These are phyloP conservation scores for Spisula subtruncata DNA, from an alignment of 2,888 invertebrate species.

Conservation along the genomic window DNA sequence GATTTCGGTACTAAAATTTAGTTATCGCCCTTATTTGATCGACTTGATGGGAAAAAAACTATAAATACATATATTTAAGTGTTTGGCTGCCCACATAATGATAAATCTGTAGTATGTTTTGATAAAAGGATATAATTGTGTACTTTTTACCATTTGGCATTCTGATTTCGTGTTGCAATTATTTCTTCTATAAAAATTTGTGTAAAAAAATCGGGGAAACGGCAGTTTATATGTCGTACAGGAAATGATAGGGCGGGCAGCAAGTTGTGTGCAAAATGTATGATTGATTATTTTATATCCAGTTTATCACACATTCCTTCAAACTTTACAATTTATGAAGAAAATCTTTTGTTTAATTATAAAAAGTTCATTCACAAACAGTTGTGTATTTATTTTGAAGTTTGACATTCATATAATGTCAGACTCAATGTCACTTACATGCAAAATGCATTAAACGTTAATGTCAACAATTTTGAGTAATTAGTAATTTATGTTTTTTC, in stretches of 20 bases:
- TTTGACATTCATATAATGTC: conserved; percentile 26
- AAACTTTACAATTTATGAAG: background rate
- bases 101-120: background rate
- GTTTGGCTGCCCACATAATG: background rate
- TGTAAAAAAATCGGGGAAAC: background rate
- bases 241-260: conserved; percentile 29
- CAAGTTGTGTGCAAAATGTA: background rate
- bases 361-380: conserved; percentile 19
- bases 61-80: too few relatives aligned
- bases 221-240: background rate
- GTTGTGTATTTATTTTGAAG: conserved; percentile 19
- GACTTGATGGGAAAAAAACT: background rate
- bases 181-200: background rate
- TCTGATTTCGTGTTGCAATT: background rate
- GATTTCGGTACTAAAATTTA: background rate
- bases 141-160: background rate
- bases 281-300: conserved; percentile 10
- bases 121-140: background rate
- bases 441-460: conserved; percentile 23
- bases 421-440: background rate
- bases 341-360: conserved; percentile 16
- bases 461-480: conserved; percentile 25
- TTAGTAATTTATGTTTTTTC: conserved; percentile 20
- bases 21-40: background rate
- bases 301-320: background rate